A percentile compares a stretch with the other conserved stretches of the same genome.
Evolutionary conservation across 2,797 vertebrate species (phyloP).

Genomic region (Sphenopsis melanotis): DNA sequence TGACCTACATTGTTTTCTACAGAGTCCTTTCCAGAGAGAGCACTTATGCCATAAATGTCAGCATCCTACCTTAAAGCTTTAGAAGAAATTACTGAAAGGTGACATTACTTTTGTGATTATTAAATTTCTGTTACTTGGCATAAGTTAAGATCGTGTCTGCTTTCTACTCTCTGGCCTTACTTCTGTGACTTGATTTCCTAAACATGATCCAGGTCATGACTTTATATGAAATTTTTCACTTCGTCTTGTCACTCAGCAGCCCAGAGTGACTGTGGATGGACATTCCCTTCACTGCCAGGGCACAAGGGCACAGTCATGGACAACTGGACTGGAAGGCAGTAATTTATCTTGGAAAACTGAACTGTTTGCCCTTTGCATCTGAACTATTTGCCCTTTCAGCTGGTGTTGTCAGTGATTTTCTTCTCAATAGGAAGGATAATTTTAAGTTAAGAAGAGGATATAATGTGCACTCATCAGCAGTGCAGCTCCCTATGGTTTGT

Average conservation of each 20-base stretch:
- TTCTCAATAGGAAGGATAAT: neutral
- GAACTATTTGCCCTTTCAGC: neutral
- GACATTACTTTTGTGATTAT: neutral
- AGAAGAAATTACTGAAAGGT: neutral
- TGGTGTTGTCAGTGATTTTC: neutral
- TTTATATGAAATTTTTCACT: neutral
- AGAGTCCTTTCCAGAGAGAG: neutral
- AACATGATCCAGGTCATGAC: neutral
- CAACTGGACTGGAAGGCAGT: neutral
- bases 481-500: neutral
- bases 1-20: neutral
- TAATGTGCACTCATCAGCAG: rapidly evolving
- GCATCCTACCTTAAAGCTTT: neutral
- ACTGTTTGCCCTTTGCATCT: neutral
- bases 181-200: neutral
- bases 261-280: neutral
- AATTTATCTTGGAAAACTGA: neutral
- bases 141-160: neutral
- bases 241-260: neutral
- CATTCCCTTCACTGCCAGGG: neutral
- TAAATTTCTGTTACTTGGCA: neutral
- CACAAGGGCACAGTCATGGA: neutral
- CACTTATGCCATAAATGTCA: neutral
- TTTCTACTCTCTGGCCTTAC: neutral
- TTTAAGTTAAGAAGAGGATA: neutral